A percentile compares a stretch with the other conserved stretches of the same genome.
phyloP scores from a whole-genome alignment of 2,113 vertebrate species.

The Brachypodius melanocephalos region DNA sequence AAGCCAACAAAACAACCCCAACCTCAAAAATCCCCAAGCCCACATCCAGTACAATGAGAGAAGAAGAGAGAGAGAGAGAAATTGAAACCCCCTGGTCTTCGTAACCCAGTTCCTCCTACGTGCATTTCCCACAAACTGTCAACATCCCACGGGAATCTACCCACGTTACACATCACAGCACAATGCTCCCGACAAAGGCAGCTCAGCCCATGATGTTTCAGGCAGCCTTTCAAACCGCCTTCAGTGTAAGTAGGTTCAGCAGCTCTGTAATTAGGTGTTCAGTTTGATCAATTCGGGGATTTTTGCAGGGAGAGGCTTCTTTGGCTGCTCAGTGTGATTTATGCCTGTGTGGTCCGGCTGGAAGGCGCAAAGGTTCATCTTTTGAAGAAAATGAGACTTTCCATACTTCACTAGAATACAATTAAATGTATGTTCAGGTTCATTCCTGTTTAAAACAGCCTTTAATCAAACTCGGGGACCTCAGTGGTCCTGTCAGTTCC shows the following conservation, averaged over 20 bases:
- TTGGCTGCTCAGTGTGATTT: slow-evolving; percentile 6
- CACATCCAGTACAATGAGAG: slow-evolving; percentile 21
- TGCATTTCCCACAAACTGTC: slow-evolving; percentile 69
- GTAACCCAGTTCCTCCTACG: slow-evolving; percentile 64
- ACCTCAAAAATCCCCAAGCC: neutral
- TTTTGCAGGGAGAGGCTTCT: slow-evolving; percentile 9
- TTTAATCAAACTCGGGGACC: neutral
- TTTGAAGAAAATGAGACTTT: neutral
- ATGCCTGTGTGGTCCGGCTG: neutral
- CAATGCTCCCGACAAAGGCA: slow-evolving; percentile 68
- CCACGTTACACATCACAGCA: slow-evolving; percentile 66
- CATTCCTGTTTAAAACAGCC: neutral
- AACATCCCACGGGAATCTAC: slow-evolving; percentile 72
- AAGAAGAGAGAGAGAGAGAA: neutral
- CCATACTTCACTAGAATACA: neutral
- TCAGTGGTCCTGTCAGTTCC: neutral
- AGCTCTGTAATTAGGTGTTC: slow-evolving; percentile 66
- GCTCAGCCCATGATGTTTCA: slow-evolving; percentile 56
- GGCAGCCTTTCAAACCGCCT: slow-evolving; percentile 60
- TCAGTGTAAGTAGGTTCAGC: slow-evolving; percentile 50
- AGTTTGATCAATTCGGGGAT: slow-evolving; percentile 30
- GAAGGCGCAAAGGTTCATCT: neutral
- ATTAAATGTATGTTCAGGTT: neutral
- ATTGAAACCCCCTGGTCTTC: slow-evolving; percentile 30
- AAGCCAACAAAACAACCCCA: neutral